A percentile compares a stretch with the other conserved stretches of the same genome.
phyloP scores from a whole-genome alignment of 2,113 vertebrate species.

The Eclectus roratus region DNA sequence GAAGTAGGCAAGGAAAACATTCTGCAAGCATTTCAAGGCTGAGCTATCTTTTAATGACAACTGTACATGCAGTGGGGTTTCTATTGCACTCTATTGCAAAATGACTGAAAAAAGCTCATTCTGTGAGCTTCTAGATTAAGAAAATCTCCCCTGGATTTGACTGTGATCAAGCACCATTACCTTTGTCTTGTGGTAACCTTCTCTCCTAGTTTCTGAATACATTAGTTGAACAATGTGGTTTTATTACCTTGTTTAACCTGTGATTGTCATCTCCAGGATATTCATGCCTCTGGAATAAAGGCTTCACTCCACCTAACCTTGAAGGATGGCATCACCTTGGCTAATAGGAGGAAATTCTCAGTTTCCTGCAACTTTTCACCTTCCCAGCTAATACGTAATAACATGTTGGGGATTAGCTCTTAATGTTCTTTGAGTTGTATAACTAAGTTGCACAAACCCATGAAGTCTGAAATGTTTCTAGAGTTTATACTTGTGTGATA shows the following conservation, averaged over 20 bases:
- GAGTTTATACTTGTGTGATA: background rate
- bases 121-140: background rate
- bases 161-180: background rate
- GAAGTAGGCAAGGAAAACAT: background rate
- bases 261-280: background rate
- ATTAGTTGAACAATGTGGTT: background rate
- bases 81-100: background rate
- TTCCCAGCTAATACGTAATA: slow-evolving; percentile 61
- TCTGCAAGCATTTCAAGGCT: background rate
- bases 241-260: background rate
- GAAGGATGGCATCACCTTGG: slow-evolving; percentile 37
- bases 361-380: slow-evolving; percentile 58
- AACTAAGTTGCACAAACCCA: background rate
- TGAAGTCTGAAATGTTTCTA: background rate
- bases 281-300: slow-evolving; percentile 35
- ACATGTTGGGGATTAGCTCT: background rate
- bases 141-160: background rate
- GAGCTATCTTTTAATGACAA: background rate
- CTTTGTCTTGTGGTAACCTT: background rate
- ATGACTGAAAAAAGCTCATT: background rate
- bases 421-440: background rate
- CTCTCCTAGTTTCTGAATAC: background rate
- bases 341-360: slow-evolving; percentile 29
- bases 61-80: background rate
- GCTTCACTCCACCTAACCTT: slow-evolving; percentile 43